Evolutionary conservation across 2,113 vertebrate species (phyloP).

Genomic region (Haemorhous mexicanus): DNA sequence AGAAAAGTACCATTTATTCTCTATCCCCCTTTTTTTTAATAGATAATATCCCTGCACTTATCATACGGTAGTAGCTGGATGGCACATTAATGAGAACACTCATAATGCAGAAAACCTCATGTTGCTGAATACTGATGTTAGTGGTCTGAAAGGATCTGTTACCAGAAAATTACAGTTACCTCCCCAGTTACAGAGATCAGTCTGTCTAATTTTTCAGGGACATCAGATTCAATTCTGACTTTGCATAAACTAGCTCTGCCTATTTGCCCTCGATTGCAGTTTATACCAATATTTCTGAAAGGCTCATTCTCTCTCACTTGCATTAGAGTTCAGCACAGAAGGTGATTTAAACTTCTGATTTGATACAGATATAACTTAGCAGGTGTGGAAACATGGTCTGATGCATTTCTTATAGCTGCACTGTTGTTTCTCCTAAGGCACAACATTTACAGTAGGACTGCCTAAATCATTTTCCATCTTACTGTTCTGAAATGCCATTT

Average conservation of each 20-base stretch:
- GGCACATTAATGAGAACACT: background rate
- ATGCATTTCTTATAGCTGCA: background rate
- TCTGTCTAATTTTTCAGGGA: constrained; percentile 24
- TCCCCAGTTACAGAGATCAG: constrained; percentile 9
- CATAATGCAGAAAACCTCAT: background rate
- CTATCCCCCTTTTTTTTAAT: background rate
- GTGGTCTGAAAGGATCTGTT: background rate
- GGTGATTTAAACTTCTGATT: constrained; percentile 9
- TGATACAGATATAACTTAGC: background rate
- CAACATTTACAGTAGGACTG: background rate
- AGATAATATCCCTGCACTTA: background rate
- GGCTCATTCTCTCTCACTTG: background rate
- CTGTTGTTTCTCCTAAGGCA: constrained; percentile 18
- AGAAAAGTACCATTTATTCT: background rate
- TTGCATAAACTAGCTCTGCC: background rate
- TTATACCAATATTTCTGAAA: constrained; percentile 17
- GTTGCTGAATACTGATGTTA: background rate
- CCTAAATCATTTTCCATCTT: constrained; percentile 9
- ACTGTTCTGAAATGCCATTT: constrained; percentile 10
- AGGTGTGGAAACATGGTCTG: background rate
- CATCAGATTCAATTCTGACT: background rate
- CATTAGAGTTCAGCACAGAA: background rate
- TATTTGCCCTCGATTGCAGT: background rate
- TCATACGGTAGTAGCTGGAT: background rate
- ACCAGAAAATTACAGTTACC: constrained; percentile 1